phyloP scores from a whole-genome alignment of 2,113 vertebrate genomes.

The Perca fluviatilis region DNA sequence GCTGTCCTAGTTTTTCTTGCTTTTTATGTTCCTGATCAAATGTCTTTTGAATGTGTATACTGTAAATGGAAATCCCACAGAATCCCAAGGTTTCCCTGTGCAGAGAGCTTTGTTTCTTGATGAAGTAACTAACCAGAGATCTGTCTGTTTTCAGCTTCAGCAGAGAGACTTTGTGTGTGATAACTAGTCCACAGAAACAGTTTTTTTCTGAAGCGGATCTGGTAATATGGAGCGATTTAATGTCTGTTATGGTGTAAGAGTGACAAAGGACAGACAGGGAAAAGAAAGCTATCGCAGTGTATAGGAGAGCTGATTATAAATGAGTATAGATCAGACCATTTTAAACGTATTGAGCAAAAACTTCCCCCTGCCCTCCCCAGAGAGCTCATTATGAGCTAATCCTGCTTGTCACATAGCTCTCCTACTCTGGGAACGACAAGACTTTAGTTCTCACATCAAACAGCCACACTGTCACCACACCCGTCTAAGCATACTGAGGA shows the following conservation, averaged over 20 bases:
- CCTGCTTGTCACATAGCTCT: slow-evolving; percentile 69
- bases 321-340: slow-evolving; percentile 58
- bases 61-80: slow-evolving; percentile 43
- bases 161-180: neutral
- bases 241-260: neutral
- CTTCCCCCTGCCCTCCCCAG: slow-evolving; percentile 58
- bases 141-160: slow-evolving; percentile 22
- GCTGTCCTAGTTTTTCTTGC: slow-evolving; percentile 19
- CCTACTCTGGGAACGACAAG: slow-evolving; percentile 49
- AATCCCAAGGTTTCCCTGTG: slow-evolving; percentile 33
- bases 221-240: neutral
- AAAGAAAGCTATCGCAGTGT: neutral
- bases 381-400: slow-evolving; percentile 81
- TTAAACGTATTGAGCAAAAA: slow-evolving; percentile 53
- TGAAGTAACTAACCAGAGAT: slow-evolving; percentile 37
- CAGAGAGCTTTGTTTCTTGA: slow-evolving; percentile 10
- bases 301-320: slow-evolving; percentile 37
- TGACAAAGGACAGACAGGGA: neutral
- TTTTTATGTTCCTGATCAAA: slow-evolving; percentile 41
- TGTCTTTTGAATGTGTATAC: slow-evolving; percentile 38
- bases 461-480: slow-evolving; percentile 67
- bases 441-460: slow-evolving; percentile 77
- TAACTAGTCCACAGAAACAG: neutral
- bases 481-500: slow-evolving; percentile 63
- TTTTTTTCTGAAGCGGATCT: neutral